These are phyloP conservation scores for Pandion haliaetus DNA, from an alignment of 2,113 vertebrate genomes.

Conservation along the genomic window DNA sequence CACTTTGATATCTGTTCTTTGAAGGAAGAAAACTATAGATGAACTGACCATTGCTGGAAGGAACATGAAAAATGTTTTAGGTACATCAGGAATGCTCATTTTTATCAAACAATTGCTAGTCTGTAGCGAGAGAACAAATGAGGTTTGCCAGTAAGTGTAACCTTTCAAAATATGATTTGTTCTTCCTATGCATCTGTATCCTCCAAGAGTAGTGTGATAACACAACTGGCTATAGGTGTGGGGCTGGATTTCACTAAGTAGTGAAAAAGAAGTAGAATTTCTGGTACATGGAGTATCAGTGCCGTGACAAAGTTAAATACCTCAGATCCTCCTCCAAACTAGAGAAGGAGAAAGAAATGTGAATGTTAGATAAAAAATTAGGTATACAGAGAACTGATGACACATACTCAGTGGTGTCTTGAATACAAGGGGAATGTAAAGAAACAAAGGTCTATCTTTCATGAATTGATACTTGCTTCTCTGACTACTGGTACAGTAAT, in stretches of 20 bases:
- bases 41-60: not conserved
- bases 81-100: not conserved
- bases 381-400: not conserved
- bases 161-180: not conserved
- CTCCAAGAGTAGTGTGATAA: not conserved
- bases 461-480: not conserved
- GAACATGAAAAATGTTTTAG: not conserved
- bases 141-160: not conserved
- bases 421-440: not conserved
- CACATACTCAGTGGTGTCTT: not conserved
- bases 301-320: not conserved
- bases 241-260: not conserved
- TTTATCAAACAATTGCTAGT: not conserved
- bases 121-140: not conserved
- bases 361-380: not conserved
- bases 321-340: not conserved
- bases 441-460: not conserved
- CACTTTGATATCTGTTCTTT: not conserved
- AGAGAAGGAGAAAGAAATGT: not conserved
- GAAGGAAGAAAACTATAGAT: not conserved
- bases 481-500: not conserved
- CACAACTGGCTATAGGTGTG: not conserved
- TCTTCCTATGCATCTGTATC: not conserved
- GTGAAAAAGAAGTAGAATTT: not conserved
- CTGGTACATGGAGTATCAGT: not conserved